These are phyloP conservation scores for Drosophila santomea DNA, from an alignment of 1,140 invertebrate species.

Conservation along the genomic window DNA sequence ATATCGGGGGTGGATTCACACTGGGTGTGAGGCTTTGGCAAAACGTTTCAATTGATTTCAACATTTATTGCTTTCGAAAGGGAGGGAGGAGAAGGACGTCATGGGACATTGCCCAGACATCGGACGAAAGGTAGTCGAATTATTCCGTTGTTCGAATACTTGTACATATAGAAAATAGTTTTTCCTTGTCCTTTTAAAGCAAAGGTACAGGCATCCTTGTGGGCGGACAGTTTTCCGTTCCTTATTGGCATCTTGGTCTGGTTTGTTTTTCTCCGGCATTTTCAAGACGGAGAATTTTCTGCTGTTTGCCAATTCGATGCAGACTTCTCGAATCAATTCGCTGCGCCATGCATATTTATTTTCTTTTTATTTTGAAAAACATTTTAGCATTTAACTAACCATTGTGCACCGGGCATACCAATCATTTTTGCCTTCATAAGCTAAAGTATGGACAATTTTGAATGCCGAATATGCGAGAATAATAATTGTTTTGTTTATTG, in stretches of 20 bases:
- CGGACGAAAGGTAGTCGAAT: slow-evolving; percentile 61
- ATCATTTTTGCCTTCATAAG: slow-evolving; percentile 24
- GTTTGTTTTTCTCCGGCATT: slow-evolving; percentile 1
- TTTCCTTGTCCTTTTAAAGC: slow-evolving; percentile 54
- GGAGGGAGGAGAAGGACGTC: slow-evolving; percentile 24
- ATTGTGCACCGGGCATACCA: slow-evolving; percentile 14
- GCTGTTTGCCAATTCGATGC: slow-evolving; percentile 18
- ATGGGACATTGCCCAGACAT: slow-evolving; percentile 56
- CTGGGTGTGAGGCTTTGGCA: slow-evolving; percentile 71
- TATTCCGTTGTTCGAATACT: slow-evolving; percentile 54
- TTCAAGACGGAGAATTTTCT: neutral
- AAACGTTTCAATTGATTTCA: slow-evolving; percentile 82
- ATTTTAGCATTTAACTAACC: slow-evolving; percentile 26
- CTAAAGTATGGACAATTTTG: slow-evolving; percentile 10
- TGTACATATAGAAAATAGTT: slow-evolving; percentile 62
- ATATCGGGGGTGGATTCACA: slow-evolving; percentile 37
- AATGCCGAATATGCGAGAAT: slow-evolving; percentile 13
- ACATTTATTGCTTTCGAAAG: slow-evolving; percentile 76
- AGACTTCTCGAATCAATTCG: slow-evolving; percentile 37
- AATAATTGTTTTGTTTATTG: slow-evolving; percentile 68
- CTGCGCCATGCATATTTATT: slow-evolving; percentile 43
- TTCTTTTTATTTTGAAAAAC: slow-evolving; percentile 25
- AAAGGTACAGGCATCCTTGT: slow-evolving; percentile 46
- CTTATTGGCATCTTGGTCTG: slow-evolving; percentile 45
- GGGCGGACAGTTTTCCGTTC: slow-evolving; percentile 5